Conservation (phyloP, 2,888 invertebrate genomes). For the Neoaliturus tenellus region DNA sequence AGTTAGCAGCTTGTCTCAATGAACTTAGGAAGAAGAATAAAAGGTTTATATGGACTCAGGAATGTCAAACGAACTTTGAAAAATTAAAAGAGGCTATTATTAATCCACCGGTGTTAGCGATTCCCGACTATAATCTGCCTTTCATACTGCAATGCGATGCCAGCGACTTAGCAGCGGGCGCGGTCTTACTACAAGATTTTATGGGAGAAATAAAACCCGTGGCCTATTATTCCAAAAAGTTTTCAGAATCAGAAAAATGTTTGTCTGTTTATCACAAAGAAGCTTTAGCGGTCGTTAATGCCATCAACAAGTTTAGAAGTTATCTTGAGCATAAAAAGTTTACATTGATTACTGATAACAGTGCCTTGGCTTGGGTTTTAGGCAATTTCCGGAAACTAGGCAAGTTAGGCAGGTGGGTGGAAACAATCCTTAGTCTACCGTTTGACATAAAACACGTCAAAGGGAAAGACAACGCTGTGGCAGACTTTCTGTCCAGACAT, state of each 20-base stretch:
- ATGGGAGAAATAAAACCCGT: too few relatives aligned
- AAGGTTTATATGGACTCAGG: too few relatives aligned
- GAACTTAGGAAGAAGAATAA: too few relatives aligned
- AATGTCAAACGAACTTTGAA: too few relatives aligned
- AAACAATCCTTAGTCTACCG: not conserved
- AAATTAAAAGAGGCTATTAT: too few relatives aligned
- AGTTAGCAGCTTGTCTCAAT: too few relatives aligned
- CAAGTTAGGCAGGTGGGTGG: not conserved
- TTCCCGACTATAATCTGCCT: too few relatives aligned
- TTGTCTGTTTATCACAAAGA: conserved; percentile 19
- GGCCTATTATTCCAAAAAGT: too few relatives aligned
- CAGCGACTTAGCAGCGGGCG: too few relatives aligned
- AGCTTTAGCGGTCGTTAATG: not conserved
- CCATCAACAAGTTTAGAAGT: not conserved
- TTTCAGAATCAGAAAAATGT: not conserved
- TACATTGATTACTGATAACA: not conserved
- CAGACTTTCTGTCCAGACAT: not conserved
- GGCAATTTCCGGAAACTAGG: not conserved
- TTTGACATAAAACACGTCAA: not conserved
- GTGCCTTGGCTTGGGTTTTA: not conserved
- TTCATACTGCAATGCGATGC: too few relatives aligned
- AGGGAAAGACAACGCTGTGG: not conserved
- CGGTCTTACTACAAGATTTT: too few relatives aligned
- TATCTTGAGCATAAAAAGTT: not conserved
- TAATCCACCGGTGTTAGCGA: too few relatives aligned